Conservation (phyloP, 2,113 vertebrate species). For the Delphinus delphis region DNA sequence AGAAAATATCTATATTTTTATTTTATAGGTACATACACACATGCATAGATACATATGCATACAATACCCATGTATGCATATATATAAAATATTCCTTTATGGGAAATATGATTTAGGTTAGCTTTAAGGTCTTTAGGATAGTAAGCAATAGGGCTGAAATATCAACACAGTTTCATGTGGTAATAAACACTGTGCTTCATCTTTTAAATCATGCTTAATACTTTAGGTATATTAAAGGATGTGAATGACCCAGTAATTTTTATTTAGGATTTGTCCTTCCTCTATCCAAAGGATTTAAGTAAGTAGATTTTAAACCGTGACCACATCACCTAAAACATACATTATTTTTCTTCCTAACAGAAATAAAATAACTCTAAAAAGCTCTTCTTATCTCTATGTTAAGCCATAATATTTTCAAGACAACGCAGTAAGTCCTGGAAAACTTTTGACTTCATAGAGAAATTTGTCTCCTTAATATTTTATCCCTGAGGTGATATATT, state of each 20-base stretch:
- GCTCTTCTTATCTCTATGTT: background rate
- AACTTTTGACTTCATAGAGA: background rate
- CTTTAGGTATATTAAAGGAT: background rate
- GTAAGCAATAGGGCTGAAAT: background rate
- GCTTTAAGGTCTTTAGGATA: background rate
- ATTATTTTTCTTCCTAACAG: background rate
- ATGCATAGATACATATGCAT: background rate
- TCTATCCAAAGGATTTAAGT: background rate
- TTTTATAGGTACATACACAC: background rate
- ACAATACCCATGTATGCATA: background rate
- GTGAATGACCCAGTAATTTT: background rate
- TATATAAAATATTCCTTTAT: background rate
- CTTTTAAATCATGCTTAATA: background rate
- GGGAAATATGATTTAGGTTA: background rate
- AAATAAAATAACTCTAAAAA: background rate
- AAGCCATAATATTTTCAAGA: background rate
- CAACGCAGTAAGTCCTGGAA: background rate
- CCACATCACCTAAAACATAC: background rate
- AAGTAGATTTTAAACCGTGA: background rate
- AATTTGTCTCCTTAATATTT: background rate
- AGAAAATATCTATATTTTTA: background rate
- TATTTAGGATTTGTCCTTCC: background rate
- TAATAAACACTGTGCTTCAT: background rate
- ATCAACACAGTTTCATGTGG: background rate
- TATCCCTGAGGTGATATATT: background rate